Base-by-base conservation (phyloP, 2,797 vertebrate genomes). In the Pelobates cultripes region DNA sequence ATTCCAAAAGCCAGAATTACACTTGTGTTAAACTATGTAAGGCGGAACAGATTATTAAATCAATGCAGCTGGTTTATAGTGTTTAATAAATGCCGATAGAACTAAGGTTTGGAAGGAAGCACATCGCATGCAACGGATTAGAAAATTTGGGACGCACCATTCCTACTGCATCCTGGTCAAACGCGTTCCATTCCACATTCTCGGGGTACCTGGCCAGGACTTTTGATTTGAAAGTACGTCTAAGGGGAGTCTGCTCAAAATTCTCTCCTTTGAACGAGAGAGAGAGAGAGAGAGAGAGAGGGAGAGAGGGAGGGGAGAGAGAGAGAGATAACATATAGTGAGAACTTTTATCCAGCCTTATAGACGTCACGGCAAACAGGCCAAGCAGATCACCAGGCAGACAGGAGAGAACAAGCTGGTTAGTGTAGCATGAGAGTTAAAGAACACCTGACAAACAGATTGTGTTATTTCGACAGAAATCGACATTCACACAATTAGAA, bases 91-190 rank as follows among this genome's bases (percentile, higher is more conserved):
- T 28, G 28, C 28, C 28, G 1, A 28, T 28, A 28, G 1, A 28
- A 28, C 28, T 28, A 28, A 28, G 28, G 2, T 28, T 28, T 28
- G 28, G 28, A 28, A 28, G 28, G 28, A 28, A 28, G 28, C 28
- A 28, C 2, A 28, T 28, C 28, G 28, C 28, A 28, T 28, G 28
- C 28, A 28, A 28, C 28, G 28, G 28, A 28, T 28, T 28, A 28
- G 28, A 28, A 28, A 28, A 28, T 6, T 3, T 12, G 44, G 81
- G 86, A 94, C 91, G 86, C 91, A 99, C 98, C 98, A 99, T 99
- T 94, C 98, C 98, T 87, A 99, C 98, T 63, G 98, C 98, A 94
- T 99, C 98, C 91, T 99, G 98, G 91, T 99, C 98, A 91, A 99
- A 99, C 15, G 97, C 97, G 90, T 96, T 99, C 98, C 98, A 99